Evolutionary conservation across 1,140 invertebrate species (phyloP).

Genomic region (Callitettix versicolor): DNA sequence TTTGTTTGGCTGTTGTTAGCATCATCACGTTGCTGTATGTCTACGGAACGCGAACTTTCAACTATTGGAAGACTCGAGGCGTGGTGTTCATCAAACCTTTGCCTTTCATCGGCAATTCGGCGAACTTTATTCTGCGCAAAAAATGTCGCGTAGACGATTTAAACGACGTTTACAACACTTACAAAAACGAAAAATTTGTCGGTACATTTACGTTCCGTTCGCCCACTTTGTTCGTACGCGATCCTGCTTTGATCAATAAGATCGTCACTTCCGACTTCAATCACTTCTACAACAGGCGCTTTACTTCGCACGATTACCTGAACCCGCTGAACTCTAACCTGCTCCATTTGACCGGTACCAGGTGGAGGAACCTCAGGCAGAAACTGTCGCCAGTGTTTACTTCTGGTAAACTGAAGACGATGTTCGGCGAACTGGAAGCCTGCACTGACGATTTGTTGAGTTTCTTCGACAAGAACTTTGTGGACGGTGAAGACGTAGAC

Average conservation of each 20-base stretch:
- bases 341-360: conserved; percentile 26
- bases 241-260: conserved; percentile 37
- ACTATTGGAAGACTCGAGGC: conserved; percentile 32
- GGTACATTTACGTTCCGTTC: conserved; percentile 20
- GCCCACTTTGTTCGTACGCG: conserved; percentile 32
- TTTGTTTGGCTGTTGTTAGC: too few relatives aligned
- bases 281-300: conserved; percentile 33
- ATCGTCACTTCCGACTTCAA: conserved; percentile 40
- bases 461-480: not conserved
- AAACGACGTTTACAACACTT: conserved; percentile 14
- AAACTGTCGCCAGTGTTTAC: conserved; percentile 29
- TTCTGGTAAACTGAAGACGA: conserved; percentile 26
- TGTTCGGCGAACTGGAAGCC: conserved; percentile 24
- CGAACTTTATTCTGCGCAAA: not conserved
- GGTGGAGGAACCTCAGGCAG: conserved; percentile 32
- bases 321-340: conserved; percentile 25
- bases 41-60: conserved; percentile 34
- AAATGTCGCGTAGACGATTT: conserved; percentile 1
- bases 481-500: conserved; percentile 24
- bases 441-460: conserved; percentile 5
- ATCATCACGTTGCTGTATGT: conserved; percentile 23
- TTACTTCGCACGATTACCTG: conserved; percentile 21
- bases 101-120: conserved; percentile 21
- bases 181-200: conserved; percentile 15
- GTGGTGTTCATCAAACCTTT: conserved; percentile 18